These are phyloP conservation scores for Mermis nigrescens DNA, from an alignment of 2,888 invertebrate genomes.

Conservation along the genomic window DNA sequence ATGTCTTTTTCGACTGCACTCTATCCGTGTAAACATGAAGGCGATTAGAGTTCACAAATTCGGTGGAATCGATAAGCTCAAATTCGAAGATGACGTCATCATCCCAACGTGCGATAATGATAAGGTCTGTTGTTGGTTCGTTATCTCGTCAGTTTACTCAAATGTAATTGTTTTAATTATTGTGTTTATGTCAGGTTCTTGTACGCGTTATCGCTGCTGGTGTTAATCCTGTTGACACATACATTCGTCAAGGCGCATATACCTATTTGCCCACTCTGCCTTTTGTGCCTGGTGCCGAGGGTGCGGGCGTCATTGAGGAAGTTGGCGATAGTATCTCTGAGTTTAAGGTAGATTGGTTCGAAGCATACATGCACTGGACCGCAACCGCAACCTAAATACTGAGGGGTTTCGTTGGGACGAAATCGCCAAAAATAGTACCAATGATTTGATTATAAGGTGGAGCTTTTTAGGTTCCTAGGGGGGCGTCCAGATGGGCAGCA, in stretches of 20 bases:
- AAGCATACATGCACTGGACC: too few relatives aligned
- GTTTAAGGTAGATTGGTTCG: slow-evolving; percentile 34
- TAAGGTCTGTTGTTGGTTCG: slow-evolving; percentile 20
- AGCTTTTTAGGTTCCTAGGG: too few relatives aligned
- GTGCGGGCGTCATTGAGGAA: slow-evolving; percentile 39
- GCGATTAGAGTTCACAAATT: slow-evolving; percentile 35
- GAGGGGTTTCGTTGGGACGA: too few relatives aligned
- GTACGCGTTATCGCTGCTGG: slow-evolving; percentile 39
- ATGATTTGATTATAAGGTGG: too few relatives aligned
- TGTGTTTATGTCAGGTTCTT: slow-evolving; percentile 39
- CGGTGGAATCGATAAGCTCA: slow-evolving; percentile 36
- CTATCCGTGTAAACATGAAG: slow-evolving; percentile 24
- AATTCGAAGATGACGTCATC: slow-evolving; percentile 30
- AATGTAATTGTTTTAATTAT: too few relatives aligned
- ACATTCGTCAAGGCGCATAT: slow-evolving; percentile 37
- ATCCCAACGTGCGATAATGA: slow-evolving; percentile 23
- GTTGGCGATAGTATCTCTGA: slow-evolving; percentile 34
- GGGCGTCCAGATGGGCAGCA: too few relatives aligned
- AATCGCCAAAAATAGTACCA: too few relatives aligned
- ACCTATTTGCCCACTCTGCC: slow-evolving; percentile 36
- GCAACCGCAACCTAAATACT: too few relatives aligned
- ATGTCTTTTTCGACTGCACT: too few relatives aligned
- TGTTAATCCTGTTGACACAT: slow-evolving; percentile 44
- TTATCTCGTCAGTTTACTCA: not conserved
- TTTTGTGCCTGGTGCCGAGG: slow-evolving; percentile 40